Percentiles rank a stretch among this genome's conserved stretches.
These are phyloP conservation scores for Caenorhabditis briggsae DNA, from an alignment of 1,140 invertebrate genomes.

Conservation along the genomic window DNA sequence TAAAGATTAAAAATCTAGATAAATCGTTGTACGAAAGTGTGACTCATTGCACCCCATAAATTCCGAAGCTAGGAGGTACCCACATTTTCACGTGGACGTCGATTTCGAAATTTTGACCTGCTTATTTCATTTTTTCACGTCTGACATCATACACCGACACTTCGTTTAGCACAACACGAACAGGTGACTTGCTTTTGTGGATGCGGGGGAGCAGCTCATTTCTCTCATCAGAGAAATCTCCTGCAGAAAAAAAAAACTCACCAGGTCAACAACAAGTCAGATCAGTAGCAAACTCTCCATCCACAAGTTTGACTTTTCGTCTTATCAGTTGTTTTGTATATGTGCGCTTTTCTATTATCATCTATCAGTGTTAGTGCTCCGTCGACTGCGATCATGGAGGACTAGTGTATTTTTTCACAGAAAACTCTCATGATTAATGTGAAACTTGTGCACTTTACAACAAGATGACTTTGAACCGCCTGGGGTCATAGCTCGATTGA, in stretches of 20 bases:
- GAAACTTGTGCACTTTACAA: conserved; percentile 46
- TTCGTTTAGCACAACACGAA: neutral
- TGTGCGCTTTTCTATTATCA: conserved; percentile 36
- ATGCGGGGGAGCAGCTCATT: conserved; percentile 25
- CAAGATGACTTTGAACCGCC: conserved; percentile 17
- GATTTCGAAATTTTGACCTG: conserved; percentile 19
- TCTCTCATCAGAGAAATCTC: neutral
- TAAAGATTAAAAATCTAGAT: too few relatives aligned
- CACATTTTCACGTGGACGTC: conserved; percentile 14
- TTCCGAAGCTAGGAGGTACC: neutral
- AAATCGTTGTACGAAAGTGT: neutral
- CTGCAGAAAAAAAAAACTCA: conserved; percentile 22
- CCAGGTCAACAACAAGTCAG: conserved; percentile 34
- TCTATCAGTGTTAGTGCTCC: conserved; percentile 20
- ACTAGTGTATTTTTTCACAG: too few relatives aligned
- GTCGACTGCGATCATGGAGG: neutral
- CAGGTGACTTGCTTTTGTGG: conserved; percentile 3
- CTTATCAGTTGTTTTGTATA: conserved; percentile 40
- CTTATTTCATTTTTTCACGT: neutral
- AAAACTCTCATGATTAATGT: conserved; percentile 39
- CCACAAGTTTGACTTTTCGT: conserved; percentile 27
- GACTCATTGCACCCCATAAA: neutral
- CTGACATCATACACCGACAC: neutral
- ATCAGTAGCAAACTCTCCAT: neutral
- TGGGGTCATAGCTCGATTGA: conserved; percentile 13